A percentile compares a stretch with the other conserved stretches of the same genome.
Conservation (phyloP, 2,888 invertebrate species). For the Lysandra coridon region DNA sequence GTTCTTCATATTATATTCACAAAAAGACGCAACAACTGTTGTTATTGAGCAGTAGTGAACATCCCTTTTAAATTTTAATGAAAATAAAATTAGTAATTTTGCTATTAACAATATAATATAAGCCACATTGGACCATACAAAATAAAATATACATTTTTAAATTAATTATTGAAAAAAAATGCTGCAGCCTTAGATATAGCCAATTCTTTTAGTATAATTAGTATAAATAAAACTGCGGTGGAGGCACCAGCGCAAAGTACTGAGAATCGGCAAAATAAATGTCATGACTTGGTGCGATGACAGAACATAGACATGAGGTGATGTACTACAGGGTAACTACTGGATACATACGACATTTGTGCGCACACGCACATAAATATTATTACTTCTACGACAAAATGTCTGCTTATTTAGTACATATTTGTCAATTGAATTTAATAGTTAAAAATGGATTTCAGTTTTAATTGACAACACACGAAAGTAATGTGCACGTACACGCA, state of each 20-base stretch:
- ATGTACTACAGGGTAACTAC: background rate
- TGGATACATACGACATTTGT: background rate
- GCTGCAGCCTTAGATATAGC: background rate
- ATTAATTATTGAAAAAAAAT: background rate
- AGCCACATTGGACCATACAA: background rate
- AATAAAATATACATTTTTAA: background rate
- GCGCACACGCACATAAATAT: background rate
- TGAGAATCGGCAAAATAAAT: slow-evolving; percentile 9
- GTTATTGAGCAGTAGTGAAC: background rate
- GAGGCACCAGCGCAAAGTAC: background rate
- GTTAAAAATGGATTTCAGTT: too few relatives aligned
- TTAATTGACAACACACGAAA: background rate
- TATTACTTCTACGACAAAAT: background rate
- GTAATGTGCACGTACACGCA: background rate
- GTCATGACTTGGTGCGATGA: slow-evolving; percentile 10
- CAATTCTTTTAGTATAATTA: background rate
- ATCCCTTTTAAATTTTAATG: background rate
- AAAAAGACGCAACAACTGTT: background rate
- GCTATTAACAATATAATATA: background rate
- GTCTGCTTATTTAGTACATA: too few relatives aligned
- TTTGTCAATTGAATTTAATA: too few relatives aligned
- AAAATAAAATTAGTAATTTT: background rate
- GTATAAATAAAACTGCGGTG: background rate
- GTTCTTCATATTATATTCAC: background rate
- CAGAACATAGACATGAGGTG: slow-evolving; percentile 19